Base-by-base conservation (phyloP, 2,113 vertebrate genomes). In the Corythoichthys haematopterus region DNA sequence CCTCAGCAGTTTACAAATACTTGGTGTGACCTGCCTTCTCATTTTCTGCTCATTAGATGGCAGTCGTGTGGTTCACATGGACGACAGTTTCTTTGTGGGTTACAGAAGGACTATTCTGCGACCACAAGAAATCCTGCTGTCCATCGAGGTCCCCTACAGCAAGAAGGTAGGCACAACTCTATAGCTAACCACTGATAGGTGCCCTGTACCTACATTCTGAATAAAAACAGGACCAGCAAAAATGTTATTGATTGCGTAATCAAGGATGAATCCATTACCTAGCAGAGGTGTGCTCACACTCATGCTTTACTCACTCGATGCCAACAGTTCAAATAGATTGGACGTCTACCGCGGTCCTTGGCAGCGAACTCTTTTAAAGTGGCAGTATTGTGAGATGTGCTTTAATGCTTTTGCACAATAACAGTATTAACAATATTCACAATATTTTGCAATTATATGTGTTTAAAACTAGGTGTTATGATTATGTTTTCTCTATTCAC, bases 81-180 rank as follows among this genome's bases (percentile, higher is more conserved):
- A 98, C 48, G 91, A 93, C 13, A 77, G 83, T 0, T 99, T 99
- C 86, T 98, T 98, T 77, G 92, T 91, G 0, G 92, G 89, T 13
- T 99, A 98, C 88, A 93, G 96, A 66, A 95, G 84, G 82, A 98
- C 96, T 1, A 33, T 72, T 36, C 48, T 98, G 35, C 87, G 78
- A 0, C 93, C 94, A 0, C 89, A 95, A 58, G 93, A 99, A 87
- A 82, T 98, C 69, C 88, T 99, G 47, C 76, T 98, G 3, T 93
- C 92, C 15, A 70, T 98, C 5, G 90, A 94, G 83, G 94, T 99
- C 74, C 96, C 96, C 0, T 95, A 89, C 83, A 96, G 93, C 79
- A 89, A 66, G 72, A 88, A 93, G 94, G 97, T 99, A 36, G 8
- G 6, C 1, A 2, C 14, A 14, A 3, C 45, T 1, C 40, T 7